These are phyloP conservation scores for Takifugu ocellatus DNA, from an alignment of 2,797 vertebrate species.

Conservation along the genomic window DNA sequence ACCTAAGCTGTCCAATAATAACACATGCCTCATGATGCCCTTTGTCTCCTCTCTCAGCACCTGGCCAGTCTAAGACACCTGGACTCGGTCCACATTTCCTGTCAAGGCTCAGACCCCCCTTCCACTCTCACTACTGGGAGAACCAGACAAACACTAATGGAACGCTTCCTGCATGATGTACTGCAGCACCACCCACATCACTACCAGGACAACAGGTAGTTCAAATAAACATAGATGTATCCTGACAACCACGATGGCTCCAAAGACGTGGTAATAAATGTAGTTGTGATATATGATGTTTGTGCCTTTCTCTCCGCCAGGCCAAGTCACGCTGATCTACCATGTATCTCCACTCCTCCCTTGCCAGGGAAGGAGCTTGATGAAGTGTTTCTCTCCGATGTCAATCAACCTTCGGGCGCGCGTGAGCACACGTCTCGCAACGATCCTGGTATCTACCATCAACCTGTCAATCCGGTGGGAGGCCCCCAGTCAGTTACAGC, in stretches of 20 bases:
- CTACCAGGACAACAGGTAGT: conserved; percentile 83
- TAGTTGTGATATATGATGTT: not conserved
- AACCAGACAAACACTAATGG: conserved; percentile 75
- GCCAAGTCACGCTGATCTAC: conserved; percentile 81
- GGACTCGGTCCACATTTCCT: conserved; percentile 69
- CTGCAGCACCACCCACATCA: conserved; percentile 84
- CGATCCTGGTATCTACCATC: conserved; percentile 57
- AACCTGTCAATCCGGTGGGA: conserved; percentile 17
- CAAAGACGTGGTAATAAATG: too few species aligned
- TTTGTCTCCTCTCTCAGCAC: conserved; percentile 74
- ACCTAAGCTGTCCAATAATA: not conserved
- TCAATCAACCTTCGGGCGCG: conserved; percentile 57
- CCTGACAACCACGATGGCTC: too few species aligned
- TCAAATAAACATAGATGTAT: conserved; percentile 46
- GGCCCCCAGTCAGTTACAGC: conserved; percentile 18
- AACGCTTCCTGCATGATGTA: conserved; percentile 92
- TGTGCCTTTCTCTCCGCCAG: conserved; percentile 60
- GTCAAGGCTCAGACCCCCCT: conserved; percentile 48
- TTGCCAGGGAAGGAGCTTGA: conserved; percentile 66
- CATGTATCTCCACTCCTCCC: conserved; percentile 50
- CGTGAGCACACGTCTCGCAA: conserved; percentile 48
- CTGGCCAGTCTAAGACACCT: conserved; percentile 84
- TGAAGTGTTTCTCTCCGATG: conserved; percentile 53
- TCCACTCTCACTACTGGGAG: conserved; percentile 31
- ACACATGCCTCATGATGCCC: not conserved